phyloP scores from a whole-genome alignment of 2,113 vertebrate species.

The Coregonus clupeaformis region DNA sequence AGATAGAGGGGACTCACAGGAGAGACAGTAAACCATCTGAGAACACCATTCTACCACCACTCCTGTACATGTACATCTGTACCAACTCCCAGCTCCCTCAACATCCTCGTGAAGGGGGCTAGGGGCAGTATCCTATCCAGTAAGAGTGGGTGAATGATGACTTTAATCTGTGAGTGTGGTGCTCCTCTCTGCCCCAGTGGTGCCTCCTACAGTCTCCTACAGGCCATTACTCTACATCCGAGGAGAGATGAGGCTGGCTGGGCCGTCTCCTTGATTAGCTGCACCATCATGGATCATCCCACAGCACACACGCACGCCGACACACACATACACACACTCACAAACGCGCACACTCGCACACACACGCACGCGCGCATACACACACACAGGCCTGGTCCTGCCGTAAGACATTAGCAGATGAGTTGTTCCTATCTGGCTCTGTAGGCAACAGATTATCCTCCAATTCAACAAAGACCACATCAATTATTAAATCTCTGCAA shows the following conservation, averaged over 20 bases:
- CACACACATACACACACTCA: too few species aligned
- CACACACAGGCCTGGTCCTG: too few species aligned
- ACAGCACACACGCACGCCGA: neutral
- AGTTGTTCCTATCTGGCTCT: too few species aligned
- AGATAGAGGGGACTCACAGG: neutral
- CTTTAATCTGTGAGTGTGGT: too few species aligned
- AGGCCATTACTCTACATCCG: slow-evolving; percentile 1
- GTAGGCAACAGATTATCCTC: slow-evolving; percentile 11
- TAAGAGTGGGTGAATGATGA: neutral
- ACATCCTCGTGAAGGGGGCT: too few species aligned
- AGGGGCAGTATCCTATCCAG: too few species aligned
- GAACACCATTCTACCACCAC: too few species aligned
- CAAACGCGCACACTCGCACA: too few species aligned
- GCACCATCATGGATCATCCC: neutral
- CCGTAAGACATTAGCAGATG: too few species aligned
- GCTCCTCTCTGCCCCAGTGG: neutral
- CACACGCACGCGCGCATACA: too few species aligned
- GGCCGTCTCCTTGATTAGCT: neutral
- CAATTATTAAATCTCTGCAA: slow-evolving; percentile 59
- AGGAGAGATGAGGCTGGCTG: neutral
- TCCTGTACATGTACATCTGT: too few species aligned
- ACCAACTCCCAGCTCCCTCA: too few species aligned
- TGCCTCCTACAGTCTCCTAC: neutral
- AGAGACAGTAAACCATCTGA: neutral
- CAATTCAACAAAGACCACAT: slow-evolving; percentile 56